phyloP scores from a whole-genome alignment of 1,140 invertebrate species.

The Leucophenga varia region DNA sequence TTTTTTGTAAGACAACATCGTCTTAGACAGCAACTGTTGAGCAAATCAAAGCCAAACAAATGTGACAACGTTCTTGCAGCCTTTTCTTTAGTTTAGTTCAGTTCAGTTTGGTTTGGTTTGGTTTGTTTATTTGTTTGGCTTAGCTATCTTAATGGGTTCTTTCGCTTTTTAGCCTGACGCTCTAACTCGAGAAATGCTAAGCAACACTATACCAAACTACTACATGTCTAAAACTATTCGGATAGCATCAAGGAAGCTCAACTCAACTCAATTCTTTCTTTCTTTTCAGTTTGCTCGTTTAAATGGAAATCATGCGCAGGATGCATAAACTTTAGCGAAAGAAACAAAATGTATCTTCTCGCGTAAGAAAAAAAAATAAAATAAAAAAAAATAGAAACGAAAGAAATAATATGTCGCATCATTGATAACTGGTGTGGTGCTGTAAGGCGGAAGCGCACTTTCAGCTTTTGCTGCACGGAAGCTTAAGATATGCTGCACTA shows the following conservation, averaged over 20 bases:
- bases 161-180: constrained; percentile 38
- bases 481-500: constrained; percentile 16
- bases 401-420: not conserved
- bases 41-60: constrained; percentile 15
- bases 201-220: too few species aligned
- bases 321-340: constrained; percentile 50
- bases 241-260: constrained; percentile 49
- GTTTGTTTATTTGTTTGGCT: constrained; percentile 17
- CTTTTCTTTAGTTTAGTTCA: too few species aligned
- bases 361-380: too few species aligned
- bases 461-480: too few species aligned
- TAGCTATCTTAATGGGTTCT: constrained; percentile 52
- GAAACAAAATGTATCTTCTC: too few species aligned
- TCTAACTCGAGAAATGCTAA: constrained; percentile 6
- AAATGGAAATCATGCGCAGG: constrained; percentile 54
- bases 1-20: too few species aligned
- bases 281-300: constrained; percentile 29
- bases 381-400: too few species aligned
- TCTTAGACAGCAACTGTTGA: too few species aligned
- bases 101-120: too few species aligned
- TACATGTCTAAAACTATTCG: too few species aligned
- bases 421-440: not conserved
- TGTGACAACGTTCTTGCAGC: constrained; percentile 34
- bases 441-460: not conserved
- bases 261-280: constrained; percentile 8